These are phyloP conservation scores for Dendrolimus kikuchii DNA, from an alignment of 1,140 invertebrate species.

Conservation along the genomic window DNA sequence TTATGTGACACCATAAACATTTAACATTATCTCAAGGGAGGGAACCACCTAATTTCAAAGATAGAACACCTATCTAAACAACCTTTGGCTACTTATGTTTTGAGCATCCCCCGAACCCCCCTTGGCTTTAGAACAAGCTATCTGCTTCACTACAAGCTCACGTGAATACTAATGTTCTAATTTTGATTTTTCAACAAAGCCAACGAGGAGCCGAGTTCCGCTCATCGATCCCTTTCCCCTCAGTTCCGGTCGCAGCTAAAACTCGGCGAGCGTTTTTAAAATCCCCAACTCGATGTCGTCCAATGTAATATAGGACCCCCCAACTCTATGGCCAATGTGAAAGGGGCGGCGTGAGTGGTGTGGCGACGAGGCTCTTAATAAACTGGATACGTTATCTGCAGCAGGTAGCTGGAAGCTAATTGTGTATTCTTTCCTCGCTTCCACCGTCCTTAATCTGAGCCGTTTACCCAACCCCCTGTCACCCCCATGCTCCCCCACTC, in stretches of 20 bases:
- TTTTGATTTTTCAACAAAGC: conserved; percentile 64
- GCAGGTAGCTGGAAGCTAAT: conserved; percentile 67
- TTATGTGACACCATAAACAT: background rate
- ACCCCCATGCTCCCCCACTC: conserved; percentile 22
- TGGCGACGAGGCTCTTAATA: conserved; percentile 31
- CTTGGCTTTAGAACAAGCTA: conserved; percentile 23
- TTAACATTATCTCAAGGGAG: background rate
- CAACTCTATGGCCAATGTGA: conserved; percentile 13
- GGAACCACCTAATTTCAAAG: background rate
- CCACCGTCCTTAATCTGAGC: conserved; percentile 64
- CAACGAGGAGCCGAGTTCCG: conserved; percentile 46
- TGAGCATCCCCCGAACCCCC: conserved; percentile 18
- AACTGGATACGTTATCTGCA: conserved; percentile 49
- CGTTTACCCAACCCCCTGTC: conserved; percentile 35
- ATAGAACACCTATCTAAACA: conserved; percentile 9
- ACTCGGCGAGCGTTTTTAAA: conserved; percentile 51
- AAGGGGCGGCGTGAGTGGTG: conserved; percentile 12
- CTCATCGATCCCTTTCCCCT: conserved; percentile 54
- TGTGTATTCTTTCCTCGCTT: conserved; percentile 70
- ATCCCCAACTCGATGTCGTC: conserved; percentile 46
- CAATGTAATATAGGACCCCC: conserved; percentile 24
- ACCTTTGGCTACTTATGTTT: conserved; percentile 13
- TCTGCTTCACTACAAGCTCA: conserved; percentile 27
- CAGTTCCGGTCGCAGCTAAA: conserved; percentile 56
- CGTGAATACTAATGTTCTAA: conserved; percentile 62